Base-by-base conservation (phyloP, 1,140 invertebrate species). In the Drosophila setifemur region DNA sequence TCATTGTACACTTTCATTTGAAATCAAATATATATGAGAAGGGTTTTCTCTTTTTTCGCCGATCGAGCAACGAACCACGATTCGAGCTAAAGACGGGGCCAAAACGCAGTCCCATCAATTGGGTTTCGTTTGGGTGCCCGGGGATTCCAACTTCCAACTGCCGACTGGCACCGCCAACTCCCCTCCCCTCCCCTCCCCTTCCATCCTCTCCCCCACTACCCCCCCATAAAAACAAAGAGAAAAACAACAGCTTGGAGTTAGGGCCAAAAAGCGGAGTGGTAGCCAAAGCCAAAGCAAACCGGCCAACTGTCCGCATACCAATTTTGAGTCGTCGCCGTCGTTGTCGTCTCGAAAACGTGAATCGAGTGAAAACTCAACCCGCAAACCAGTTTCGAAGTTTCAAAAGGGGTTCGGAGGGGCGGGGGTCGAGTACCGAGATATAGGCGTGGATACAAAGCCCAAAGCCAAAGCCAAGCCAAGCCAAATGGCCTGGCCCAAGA, bases 311-410 rank as follows among this genome's bases (percentile, higher is more conserved):
- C 48, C 64, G 81, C 79, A 86, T 83, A 86, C 79, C 79, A 83
- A 86, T 75, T 85, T 75, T 73, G 52, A 85, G 73, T 73, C 52
- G 44, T 66, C 44, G 57, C 11, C 48, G 35, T 11, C 25, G 55
- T 28, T 28, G 40, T 29, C 16, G 39, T 67, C 71, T 75, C 68
- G 55, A 86, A 85, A 85, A 79, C 79, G 64, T 71, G 81, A 85
- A 85, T 63, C 81, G 79, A 85, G 81, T 86, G 75, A 85, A 85
- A 86, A 85, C 81, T 85, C 81, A 79, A 85, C 81, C 79, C 54
- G 77, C 60, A 85, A 71, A 85, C 79, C 48, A 53, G 79, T 85
- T 85, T 63, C 11, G 12, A 2, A 28, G 11, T 5, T 29, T 12
- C 53, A 44, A 19, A 3, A n/a, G 5, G 9, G 29, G 28, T 21